These are phyloP conservation scores for Corvus moneduloides DNA, from an alignment of 2,113 vertebrate species.

Conservation along the genomic window DNA sequence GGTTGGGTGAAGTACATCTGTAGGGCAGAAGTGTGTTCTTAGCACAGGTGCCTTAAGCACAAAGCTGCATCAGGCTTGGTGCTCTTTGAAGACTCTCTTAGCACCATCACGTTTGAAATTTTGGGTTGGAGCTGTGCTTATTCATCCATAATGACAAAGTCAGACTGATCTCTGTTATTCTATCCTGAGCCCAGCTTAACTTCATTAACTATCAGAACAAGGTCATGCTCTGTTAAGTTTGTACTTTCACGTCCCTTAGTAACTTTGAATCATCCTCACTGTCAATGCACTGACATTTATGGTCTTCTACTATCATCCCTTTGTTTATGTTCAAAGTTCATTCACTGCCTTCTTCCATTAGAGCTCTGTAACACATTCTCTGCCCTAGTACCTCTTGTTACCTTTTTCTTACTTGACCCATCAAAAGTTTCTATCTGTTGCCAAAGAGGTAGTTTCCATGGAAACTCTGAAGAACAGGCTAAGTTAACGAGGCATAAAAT, in stretches of 20 bases:
- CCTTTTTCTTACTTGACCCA: neutral
- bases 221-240: conserved; percentile 26
- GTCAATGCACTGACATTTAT: conserved; percentile 22
- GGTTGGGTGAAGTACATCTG: neutral
- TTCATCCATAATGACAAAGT: conserved; percentile 24
- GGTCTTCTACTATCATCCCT: neutral
- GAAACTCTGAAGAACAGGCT: conserved; percentile 20
- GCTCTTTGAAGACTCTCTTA: neutral
- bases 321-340: conserved; percentile 40
- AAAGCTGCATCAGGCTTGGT: neutral
- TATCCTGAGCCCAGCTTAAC: conserved; percentile 21
- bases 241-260: conserved; percentile 14
- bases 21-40: neutral
- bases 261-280: conserved; percentile 30
- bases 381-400: neutral
- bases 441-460: conserved; percentile 47
- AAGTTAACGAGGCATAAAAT: conserved; percentile 43
- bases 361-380: neutral
- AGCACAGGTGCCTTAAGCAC: neutral
- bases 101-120: neutral
- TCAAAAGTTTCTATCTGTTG: conserved; percentile 16
- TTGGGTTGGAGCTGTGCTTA: neutral
- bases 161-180: conserved; percentile 30
- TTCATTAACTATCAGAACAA: conserved; percentile 31
- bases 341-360: conserved; percentile 5